These are phyloP conservation scores for Diadegma fenestrale DNA, from an alignment of 2,888 invertebrate genomes.

Conservation along the genomic window DNA sequence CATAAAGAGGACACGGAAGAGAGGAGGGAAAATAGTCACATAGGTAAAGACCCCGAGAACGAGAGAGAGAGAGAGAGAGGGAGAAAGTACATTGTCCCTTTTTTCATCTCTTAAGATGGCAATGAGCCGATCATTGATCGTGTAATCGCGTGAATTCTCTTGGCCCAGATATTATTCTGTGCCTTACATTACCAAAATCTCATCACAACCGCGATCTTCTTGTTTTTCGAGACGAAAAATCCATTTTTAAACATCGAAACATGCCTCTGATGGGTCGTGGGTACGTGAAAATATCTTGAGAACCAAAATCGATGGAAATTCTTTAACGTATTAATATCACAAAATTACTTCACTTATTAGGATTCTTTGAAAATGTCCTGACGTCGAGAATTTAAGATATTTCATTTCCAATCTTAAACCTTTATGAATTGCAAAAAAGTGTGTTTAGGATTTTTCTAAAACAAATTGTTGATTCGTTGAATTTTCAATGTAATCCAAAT, in stretches of 20 bases:
- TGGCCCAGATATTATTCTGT: slow-evolving; percentile 48
- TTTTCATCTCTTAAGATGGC: slow-evolving; percentile 7
- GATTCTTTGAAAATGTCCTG: no score
- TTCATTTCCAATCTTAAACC: no score
- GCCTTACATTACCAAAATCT: background rate
- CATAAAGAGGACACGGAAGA: background rate
- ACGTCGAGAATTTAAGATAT: no score
- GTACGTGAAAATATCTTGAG: background rate
- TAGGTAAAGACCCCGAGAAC: background rate
- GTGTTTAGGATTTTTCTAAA: no score
- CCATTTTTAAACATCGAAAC: no score
- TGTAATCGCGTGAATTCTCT: slow-evolving; percentile 39
- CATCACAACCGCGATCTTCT: background rate
- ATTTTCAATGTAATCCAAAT: no score
- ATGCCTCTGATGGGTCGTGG: no score
- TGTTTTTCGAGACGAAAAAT: background rate
- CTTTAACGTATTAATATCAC: no score
- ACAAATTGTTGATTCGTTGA: no score
- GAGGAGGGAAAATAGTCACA: background rate
- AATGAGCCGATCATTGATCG: slow-evolving; percentile 7
- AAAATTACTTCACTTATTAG: no score
- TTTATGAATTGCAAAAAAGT: no score
- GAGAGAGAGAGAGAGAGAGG: background rate
- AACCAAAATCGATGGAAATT: background rate
- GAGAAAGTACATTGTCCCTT: background rate